A percentile compares a stretch with the other conserved stretches of the same genome.
Evolutionary conservation across 2,888 invertebrate species (phyloP).

Genomic region (Choreutis nemorana): DNA sequence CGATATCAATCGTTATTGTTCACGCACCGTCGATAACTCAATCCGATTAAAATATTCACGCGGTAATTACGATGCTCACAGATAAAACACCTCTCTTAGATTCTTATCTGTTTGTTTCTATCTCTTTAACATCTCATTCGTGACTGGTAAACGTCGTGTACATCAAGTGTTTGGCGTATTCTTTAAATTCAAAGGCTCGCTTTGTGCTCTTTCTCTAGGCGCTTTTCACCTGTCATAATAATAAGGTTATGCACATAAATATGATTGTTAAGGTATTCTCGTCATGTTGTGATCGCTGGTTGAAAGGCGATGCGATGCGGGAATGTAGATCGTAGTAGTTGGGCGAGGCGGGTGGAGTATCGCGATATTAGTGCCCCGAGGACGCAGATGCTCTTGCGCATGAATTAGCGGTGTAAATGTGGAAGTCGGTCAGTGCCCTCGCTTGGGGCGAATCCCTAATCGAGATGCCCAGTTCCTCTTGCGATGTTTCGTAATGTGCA

Average conservation of each 20-base stretch:
- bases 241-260: slow-evolving; percentile 43
- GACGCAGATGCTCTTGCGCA: slow-evolving; percentile 51
- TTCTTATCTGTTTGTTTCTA: slow-evolving; percentile 28
- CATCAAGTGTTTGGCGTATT: slow-evolving; percentile 26
- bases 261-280: slow-evolving; percentile 50
- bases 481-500: slow-evolving; percentile 43
- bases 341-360: slow-evolving; percentile 21
- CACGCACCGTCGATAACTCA: slow-evolving; percentile 44
- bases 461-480: slow-evolving; percentile 35
- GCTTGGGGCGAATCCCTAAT: slow-evolving; percentile 45
- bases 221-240: slow-evolving; percentile 50
- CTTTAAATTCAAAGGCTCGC: slow-evolving; percentile 37
- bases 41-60: slow-evolving; percentile 58
- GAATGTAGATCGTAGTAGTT: slow-evolving; percentile 42
- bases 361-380: slow-evolving; percentile 27
- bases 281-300: slow-evolving; percentile 25
- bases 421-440: slow-evolving; percentile 62
- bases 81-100: slow-evolving; percentile 39
- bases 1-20: slow-evolving; percentile 49
- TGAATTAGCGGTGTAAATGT: slow-evolving; percentile 59
- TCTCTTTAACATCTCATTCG: slow-evolving; percentile 32
- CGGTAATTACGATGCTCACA: slow-evolving; percentile 50
- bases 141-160: slow-evolving; percentile 27
- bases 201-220: slow-evolving; percentile 34
- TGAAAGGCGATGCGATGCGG: slow-evolving; percentile 28